Evolutionary conservation across 2,113 vertebrate genomes (phyloP), one percentile per base, ranked within the genome.

Genomic region (Corvus hawaiiensis): DNA sequence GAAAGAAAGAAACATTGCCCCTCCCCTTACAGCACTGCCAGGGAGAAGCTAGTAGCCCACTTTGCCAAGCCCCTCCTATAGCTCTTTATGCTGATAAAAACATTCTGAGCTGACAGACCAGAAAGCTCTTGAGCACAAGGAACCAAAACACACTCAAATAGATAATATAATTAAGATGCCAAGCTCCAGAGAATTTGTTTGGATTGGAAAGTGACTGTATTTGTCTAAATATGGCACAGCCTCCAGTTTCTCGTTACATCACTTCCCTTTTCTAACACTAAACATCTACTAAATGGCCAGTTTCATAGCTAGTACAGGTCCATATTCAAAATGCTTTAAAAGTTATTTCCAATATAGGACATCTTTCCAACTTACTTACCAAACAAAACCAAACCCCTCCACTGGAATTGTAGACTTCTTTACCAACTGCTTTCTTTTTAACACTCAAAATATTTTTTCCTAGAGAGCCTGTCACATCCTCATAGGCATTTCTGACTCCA

Each of bases 1-100:
- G 7, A 4, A 32, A 41, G 23, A 37, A 51, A 16, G 1, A 41
- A 76, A 33, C 5, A 46, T 39, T 0, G 0, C 16, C 5, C 13
- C n/a, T 15, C 11, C 41, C 11, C 30, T 49, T 41, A 30, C 2
- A 75, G 66, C 46, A 56, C 33, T 14, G 1, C 32, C 15, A 32
- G 61, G 35, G 27, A 64, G 28, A 48, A 73, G 30, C 18, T 48
- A 48, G 11, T 24, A 41, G 18, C 14, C 51, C 17, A 12, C 33
- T 79, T 22, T 49, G n/a, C 52, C 62, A 44, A 86, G 62, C 39
- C 16, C 21, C 9, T 33, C 3, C 3, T 52, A 20, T 4, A 23
- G 28, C 35, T 51, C 37, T 48, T 78, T 8, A 32, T 12, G 17
- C 43, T 41, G 54, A 64, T 32, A 64, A 59, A 74, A 67, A 16